Conservation (phyloP, 2,888 invertebrate species). For the Willowsia nigromaculata region DNA sequence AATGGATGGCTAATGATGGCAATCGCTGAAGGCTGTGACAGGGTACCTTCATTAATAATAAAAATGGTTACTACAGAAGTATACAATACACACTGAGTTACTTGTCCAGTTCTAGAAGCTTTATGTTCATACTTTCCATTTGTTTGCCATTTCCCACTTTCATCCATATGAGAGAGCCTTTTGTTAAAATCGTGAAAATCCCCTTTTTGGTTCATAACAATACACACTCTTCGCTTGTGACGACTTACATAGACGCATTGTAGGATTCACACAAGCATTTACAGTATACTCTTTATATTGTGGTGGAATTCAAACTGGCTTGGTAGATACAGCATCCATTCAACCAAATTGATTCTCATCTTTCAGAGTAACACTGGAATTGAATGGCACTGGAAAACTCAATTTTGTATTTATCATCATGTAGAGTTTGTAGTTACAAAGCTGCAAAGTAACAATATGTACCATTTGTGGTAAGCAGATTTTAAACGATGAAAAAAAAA, state of each 20-base stretch:
- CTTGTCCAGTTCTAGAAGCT: not conserved
- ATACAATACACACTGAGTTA: not conserved
- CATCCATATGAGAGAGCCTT: not conserved
- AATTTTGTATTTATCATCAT: no score
- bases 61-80: not conserved
- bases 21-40: not conserved
- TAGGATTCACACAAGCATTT: no score
- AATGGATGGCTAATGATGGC: slow-evolving; percentile 14
- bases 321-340: no score
- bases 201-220: slow-evolving; percentile 15
- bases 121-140: not conserved
- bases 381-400: no score
- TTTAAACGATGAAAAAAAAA: no score
- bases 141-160: not conserved
- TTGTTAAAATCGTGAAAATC: slow-evolving; percentile 27
- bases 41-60: not conserved
- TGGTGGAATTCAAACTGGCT: no score
- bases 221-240: not conserved
- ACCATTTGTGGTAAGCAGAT: no score
- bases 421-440: no score
- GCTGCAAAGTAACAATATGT: no score
- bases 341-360: no score
- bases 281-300: no score
- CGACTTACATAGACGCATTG: not conserved
- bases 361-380: no score